Percentiles rank a stretch among this genome's conserved stretches.
Conservation (phyloP, 1,140 invertebrate genomes). For the Magallana gigas region DNA sequence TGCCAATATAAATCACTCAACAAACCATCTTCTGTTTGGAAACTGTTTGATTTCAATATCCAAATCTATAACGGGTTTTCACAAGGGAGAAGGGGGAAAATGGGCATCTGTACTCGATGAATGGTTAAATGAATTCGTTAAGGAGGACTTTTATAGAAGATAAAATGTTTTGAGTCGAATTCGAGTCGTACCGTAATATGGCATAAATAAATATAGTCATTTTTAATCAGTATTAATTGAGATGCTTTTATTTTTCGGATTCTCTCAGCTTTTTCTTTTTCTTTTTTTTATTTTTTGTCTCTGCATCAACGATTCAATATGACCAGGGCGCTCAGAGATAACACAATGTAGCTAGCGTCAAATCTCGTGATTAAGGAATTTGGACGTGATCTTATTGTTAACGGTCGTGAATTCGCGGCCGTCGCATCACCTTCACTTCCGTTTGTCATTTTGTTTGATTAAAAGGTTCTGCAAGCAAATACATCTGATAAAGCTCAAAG, state of each 20-base stretch:
- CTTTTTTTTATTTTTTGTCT: neutral
- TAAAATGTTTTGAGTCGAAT: neutral
- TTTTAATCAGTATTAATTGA: neutral
- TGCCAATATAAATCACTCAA: too few species aligned
- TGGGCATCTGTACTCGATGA: neutral
- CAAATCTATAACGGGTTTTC: too few species aligned
- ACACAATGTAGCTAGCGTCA: neutral
- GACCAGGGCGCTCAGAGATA: neutral
- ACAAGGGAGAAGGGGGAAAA: neutral
- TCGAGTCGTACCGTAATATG: neutral
- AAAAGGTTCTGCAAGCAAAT: neutral
- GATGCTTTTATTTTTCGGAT: neutral
- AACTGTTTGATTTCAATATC: too few species aligned
- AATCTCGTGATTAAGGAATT: neutral
- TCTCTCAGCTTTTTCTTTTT: neutral
- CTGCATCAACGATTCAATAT: neutral
- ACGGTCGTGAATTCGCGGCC: neutral
- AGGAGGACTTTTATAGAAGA: neutral
- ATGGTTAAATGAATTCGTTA: neutral
- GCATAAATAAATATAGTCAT: neutral
- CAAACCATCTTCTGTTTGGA: too few species aligned
- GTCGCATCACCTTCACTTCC: conserved; percentile 29
- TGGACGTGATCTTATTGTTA: conserved; percentile 21
- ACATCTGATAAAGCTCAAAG: neutral
- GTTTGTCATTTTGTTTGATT: neutral